Base-by-base conservation (phyloP, 2,888 invertebrate genomes). In the Hesperia comma region DNA sequence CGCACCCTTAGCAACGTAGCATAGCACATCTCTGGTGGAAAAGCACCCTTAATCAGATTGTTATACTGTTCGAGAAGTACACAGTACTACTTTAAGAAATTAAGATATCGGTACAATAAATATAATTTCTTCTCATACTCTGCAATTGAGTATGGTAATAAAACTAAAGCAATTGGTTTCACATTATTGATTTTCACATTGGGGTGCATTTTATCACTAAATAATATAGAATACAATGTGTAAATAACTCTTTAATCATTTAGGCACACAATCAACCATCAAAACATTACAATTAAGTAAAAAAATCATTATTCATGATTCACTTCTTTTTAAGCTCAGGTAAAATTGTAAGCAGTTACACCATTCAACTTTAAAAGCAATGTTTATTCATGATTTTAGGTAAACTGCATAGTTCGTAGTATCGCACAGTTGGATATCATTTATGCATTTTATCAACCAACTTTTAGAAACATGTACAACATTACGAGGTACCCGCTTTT, bases 371-470 rank as follows among this genome's bases (percentile, higher is more conserved):
- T 55, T 21, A 19, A 56, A 57, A 26, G 40, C 61, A 14, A 15
- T 64, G 26, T 41, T 41, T 53, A 64, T 64, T 64, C 63, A 64
- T 64, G 64, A 41, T 32, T 61, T 26, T 33, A 66, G 46, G 46
- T 46, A 60, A 66, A 66, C 60, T 46, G 66, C 54, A 80, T 80
- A 87, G 71, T 84, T 77, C 14, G 69, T 71, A 0, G 87, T 82
- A 78, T 87, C 84, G 78, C 78, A 83, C 67, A 92, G 75, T 70
- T 78, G 70, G 15, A 85, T 76, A 63, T 84, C 78, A 79, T 83
- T 83, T 40, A 92, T 91, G 79, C 90, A 89, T 73, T 85, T 82
- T 55, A 80, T 81, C 56, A 92, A 74, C 92, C 92, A 92, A 75
- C 80, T 75, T 71, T 86, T 90, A 32, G 80, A 81, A 1, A 88